phyloP scores from a whole-genome alignment of 2,113 vertebrate genomes.

The Cromileptes altivelis region DNA sequence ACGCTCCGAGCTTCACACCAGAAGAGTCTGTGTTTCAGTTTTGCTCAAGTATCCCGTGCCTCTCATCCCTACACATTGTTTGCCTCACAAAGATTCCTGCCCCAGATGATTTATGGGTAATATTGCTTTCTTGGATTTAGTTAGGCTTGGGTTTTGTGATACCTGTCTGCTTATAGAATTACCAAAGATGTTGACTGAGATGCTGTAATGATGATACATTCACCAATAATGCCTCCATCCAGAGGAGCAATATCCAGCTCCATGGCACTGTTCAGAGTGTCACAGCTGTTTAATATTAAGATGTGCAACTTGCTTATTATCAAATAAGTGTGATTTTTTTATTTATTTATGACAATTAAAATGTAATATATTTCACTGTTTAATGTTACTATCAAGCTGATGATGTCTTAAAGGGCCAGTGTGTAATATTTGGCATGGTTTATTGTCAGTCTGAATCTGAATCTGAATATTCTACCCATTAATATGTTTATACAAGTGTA shows the following conservation, averaged over 20 bases:
- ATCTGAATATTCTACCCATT: no score
- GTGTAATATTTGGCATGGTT: no score
- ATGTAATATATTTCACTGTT: neutral
- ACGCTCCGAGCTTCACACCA: slow-evolving; percentile 81
- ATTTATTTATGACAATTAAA: slow-evolving; percentile 40
- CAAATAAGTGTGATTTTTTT: slow-evolving; percentile 11
- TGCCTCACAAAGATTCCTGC: slow-evolving; percentile 57
- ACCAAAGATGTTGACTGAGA: slow-evolving; percentile 63
- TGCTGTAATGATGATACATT: slow-evolving; percentile 69
- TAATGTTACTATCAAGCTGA: slow-evolving; percentile 10
- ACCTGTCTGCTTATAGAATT: slow-evolving; percentile 66
- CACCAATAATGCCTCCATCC: slow-evolving; percentile 61
- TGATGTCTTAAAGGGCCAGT: neutral
- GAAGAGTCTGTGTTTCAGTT: slow-evolving; percentile 58
- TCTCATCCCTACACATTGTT: slow-evolving; percentile 68
- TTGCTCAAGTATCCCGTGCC: slow-evolving; percentile 52
- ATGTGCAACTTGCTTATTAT: slow-evolving; percentile 28
- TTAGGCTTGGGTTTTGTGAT: slow-evolving; percentile 53
- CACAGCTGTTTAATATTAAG: slow-evolving; percentile 38
- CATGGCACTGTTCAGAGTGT: neutral
- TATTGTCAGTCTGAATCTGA: no score
- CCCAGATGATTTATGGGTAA: slow-evolving; percentile 65
- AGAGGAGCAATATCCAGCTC: slow-evolving; percentile 44
- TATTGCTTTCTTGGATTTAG: slow-evolving; percentile 54
- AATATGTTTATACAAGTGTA: no score